Percentiles rank a stretch among this genome's conserved stretches.
Evolutionary conservation across 2,797 vertebrate species (phyloP).

Genomic region (Channa striata): DNA sequence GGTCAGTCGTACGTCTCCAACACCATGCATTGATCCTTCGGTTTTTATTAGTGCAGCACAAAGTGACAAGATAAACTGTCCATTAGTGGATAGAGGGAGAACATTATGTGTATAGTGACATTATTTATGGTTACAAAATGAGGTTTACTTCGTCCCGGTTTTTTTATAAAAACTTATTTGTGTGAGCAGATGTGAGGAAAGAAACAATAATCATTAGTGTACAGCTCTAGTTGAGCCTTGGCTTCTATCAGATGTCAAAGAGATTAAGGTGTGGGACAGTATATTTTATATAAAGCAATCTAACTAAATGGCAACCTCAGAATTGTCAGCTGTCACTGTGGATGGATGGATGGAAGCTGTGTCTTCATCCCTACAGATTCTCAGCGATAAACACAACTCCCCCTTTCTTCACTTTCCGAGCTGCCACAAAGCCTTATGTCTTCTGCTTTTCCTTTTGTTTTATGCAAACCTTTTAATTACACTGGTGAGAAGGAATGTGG

Average conservation of each 20-base stretch:
- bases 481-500: constrained; percentile 39
- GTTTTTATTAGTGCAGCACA: constrained; percentile 39
- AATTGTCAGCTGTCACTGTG: constrained; percentile 20
- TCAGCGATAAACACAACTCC: constrained; percentile 36
- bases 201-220: neutral
- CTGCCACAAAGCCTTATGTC: constrained; percentile 25
- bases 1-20: constrained; percentile 43
- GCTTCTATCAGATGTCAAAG: neutral
- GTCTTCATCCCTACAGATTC: constrained; percentile 23
- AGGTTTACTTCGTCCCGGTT: neutral
- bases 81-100: constrained; percentile 24
- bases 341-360: neutral
- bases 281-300: constrained; percentile 21
- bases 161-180: constrained; percentile 2
- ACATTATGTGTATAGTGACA: constrained; percentile 25
- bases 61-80: constrained; percentile 41
- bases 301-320: constrained; percentile 16
- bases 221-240: constrained; percentile 10
- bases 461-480: constrained; percentile 70
- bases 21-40: constrained; percentile 47
- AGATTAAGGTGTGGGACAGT: neutral
- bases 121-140: constrained; percentile 23
- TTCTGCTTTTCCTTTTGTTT: constrained; percentile 44
- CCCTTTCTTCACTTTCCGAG: constrained; percentile 5
- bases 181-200: neutral